A percentile compares a stretch with the other conserved stretches of the same genome.
Evolutionary conservation across 2,888 invertebrate species (phyloP).

Genomic region (Agrotis exclamationis): DNA sequence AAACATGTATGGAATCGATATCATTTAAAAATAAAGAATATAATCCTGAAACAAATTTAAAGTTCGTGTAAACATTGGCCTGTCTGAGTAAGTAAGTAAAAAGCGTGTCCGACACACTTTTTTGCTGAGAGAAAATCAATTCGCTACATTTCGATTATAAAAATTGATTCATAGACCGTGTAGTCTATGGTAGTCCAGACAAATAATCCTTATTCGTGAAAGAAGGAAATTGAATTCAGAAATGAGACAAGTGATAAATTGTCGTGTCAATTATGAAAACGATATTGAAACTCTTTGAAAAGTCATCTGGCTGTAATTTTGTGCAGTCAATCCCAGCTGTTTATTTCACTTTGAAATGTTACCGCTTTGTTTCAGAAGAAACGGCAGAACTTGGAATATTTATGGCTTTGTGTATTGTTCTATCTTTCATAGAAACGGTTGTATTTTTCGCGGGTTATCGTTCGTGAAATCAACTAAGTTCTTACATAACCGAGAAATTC

Average conservation of each 20-base stretch:
- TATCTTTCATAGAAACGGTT: slow-evolving; percentile 13
- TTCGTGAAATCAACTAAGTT: slow-evolving; percentile 10
- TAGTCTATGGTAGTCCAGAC: background rate
- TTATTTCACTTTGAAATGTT: slow-evolving; percentile 50
- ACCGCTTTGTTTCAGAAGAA: slow-evolving; percentile 20
- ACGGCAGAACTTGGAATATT: slow-evolving; percentile 30
- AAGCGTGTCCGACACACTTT: background rate
- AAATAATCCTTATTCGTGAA: background rate
- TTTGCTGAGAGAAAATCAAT: background rate
- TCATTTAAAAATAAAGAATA: background rate
- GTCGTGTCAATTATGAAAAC: slow-evolving; percentile 17
- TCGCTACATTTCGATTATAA: background rate
- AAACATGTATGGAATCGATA: background rate
- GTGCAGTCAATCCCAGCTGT: slow-evolving; percentile 65
- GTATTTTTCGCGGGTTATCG: slow-evolving; percentile 36
- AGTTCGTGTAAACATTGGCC: background rate
- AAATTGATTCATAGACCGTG: background rate
- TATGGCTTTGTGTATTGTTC: slow-evolving; percentile 24
- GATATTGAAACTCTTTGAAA: slow-evolving; percentile 22
- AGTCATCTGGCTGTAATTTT: slow-evolving; percentile 56
- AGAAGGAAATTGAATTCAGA: background rate
- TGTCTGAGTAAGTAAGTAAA: background rate
- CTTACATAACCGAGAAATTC: background rate
- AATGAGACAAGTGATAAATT: background rate
- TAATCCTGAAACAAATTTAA: too few relatives aligned